Conservation (phyloP, 1,140 invertebrate species). For the Eriosoma lanigerum region DNA sequence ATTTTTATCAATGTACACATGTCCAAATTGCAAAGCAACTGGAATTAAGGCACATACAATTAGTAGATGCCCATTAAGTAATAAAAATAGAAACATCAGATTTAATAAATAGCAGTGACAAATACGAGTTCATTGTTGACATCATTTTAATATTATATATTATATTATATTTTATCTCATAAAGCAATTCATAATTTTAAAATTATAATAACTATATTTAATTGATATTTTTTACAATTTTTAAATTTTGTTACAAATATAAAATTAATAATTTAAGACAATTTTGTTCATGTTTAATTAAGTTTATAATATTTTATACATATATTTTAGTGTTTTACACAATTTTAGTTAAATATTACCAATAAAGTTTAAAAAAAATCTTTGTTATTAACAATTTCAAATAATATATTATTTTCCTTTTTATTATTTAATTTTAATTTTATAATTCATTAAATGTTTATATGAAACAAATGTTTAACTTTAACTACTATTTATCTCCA, state of each 20-base stretch:
- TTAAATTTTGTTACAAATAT: not conserved
- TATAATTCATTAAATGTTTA: not conserved
- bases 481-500: not conserved
- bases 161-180: conserved; percentile 30
- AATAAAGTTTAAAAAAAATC: not conserved
- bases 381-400: conserved; percentile 33
- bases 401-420: conserved; percentile 1
- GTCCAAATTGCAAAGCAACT: conserved; percentile 69
- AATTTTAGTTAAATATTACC: conserved; percentile 30
- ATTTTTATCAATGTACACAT: conserved; percentile 67
- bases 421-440: conserved; percentile 11
- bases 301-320: conserved; percentile 34
- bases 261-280: conserved; percentile 26
- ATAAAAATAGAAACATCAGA: conserved; percentile 36
- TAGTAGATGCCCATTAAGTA: conserved; percentile 69
- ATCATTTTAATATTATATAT: conserved; percentile 12
- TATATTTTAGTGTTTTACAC: conserved; percentile 44
- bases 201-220: conserved; percentile 35
- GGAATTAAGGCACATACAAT: conserved; percentile 75
- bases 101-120: conserved; percentile 34
- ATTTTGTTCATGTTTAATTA: conserved; percentile 32
- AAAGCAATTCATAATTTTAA: conserved; percentile 25
- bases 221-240: conserved; percentile 43
- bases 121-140: conserved; percentile 28
- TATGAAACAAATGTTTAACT: not conserved